Conservation (phyloP, 2,888 invertebrate genomes). For the Chaetogeoica ovagalla region DNA sequence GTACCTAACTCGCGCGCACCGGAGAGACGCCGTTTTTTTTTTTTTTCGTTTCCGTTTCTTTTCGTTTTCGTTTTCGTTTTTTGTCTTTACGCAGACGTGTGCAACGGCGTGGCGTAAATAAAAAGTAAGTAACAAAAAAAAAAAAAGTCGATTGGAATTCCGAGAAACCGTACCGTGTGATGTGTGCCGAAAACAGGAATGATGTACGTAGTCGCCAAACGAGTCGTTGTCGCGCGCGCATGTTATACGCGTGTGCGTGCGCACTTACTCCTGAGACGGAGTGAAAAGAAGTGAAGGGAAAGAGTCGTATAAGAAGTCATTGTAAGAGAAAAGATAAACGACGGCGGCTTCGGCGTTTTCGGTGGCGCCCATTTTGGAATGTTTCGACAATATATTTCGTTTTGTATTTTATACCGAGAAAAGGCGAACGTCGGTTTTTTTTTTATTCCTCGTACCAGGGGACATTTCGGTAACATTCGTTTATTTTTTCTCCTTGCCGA, state of each 20-base stretch:
- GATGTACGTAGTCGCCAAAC: conserved; percentile 51
- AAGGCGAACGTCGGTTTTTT: conserved; percentile 16
- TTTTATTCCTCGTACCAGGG: neutral
- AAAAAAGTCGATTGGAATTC: conserved; percentile 5
- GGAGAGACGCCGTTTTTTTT: too few relatives aligned
- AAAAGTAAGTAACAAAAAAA: neutral
- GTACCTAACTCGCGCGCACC: too few relatives aligned
- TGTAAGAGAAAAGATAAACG: conserved; percentile 1
- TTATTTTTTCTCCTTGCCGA: neutral
- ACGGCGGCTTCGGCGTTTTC: conserved; percentile 39
- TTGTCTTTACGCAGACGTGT: too few relatives aligned
- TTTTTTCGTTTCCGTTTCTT: too few relatives aligned
- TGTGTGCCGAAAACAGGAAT: conserved; percentile 53
- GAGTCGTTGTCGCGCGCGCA: conserved; percentile 7
- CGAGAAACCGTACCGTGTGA: conserved; percentile 48
- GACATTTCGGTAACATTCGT: too few relatives aligned
- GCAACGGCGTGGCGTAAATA: neutral
- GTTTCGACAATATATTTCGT: conserved; percentile 5
- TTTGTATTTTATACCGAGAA: conserved; percentile 39
- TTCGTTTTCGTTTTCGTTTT: too few relatives aligned
- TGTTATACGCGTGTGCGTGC: neutral
- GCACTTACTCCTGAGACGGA: too few relatives aligned
- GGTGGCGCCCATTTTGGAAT: conserved; percentile 51
- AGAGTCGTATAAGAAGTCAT: conserved; percentile 1
- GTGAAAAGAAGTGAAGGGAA: neutral